Percentiles rank a stretch among this genome's conserved stretches.
phyloP scores from a whole-genome alignment of 2,113 vertebrate genomes.

The Corythornis cristatus region DNA sequence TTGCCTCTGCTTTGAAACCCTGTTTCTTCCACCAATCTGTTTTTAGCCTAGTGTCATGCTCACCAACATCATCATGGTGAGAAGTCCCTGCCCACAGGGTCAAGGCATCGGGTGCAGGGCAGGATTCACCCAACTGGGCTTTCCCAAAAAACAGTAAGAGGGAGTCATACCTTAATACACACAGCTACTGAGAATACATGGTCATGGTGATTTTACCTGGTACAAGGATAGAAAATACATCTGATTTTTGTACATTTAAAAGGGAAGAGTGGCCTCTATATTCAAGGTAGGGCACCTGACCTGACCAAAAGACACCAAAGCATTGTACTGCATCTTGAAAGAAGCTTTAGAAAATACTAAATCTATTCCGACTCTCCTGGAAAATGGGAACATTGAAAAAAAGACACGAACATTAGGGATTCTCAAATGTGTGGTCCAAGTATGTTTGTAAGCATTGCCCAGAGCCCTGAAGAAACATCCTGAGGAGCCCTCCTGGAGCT shows the following conservation, averaged over 20 bases:
- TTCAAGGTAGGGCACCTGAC: not conserved
- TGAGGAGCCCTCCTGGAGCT: not conserved
- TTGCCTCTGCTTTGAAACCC: not conserved
- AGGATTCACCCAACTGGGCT: not conserved
- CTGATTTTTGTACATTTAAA: not conserved
- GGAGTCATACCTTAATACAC: not conserved
- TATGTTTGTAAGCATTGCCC: not conserved
- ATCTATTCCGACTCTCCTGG: not conserved
- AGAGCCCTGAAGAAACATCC: not conserved
- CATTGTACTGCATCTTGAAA: not conserved
- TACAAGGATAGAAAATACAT: not conserved
- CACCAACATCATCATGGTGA: fast-evolving
- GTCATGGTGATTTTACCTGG: not conserved
- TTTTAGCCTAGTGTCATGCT: fast-evolving
- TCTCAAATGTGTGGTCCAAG: not conserved
- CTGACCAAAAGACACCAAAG: not conserved
- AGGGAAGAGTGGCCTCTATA: not conserved
- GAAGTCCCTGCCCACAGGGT: fast-evolving
- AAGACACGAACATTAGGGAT: not conserved
- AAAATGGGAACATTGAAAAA: not conserved
- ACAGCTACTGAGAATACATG: fast-evolving
- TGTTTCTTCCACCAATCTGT: not conserved
- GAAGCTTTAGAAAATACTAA: not conserved
- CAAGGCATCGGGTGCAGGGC: fast-evolving
- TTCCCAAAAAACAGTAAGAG: not conserved